Conservation (phyloP, 2,797 vertebrate species). For the Gobio occitaniae region DNA sequence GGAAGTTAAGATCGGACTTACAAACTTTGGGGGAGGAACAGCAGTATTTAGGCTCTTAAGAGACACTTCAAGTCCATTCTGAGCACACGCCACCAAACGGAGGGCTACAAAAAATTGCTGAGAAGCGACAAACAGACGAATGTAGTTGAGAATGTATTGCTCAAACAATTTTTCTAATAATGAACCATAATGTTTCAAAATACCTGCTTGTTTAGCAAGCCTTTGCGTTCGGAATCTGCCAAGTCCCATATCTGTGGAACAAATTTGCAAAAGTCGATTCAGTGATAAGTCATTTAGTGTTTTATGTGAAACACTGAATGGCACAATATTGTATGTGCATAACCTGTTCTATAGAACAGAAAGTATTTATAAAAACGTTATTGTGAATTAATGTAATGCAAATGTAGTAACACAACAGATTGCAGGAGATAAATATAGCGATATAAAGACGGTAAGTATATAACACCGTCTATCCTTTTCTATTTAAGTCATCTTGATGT, state of each 20-base stretch:
- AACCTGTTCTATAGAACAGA: background rate
- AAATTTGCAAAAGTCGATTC: constrained; percentile 44
- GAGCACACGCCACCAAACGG: constrained; percentile 94
- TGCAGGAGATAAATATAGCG: background rate
- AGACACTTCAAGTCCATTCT: constrained; percentile 96
- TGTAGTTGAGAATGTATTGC: constrained; percentile 6
- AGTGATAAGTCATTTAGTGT: background rate
- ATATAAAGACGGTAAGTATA: background rate
- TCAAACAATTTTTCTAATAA: background rate
- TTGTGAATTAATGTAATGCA: background rate
- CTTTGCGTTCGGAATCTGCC: constrained; percentile 93
- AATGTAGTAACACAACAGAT: background rate
- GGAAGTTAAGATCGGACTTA: constrained; percentile 76
- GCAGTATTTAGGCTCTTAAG: constrained; percentile 87
- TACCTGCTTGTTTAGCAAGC: constrained; percentile 96
- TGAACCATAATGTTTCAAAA: background rate
- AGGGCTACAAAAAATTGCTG: constrained; percentile 98
- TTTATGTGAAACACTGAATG: background rate
- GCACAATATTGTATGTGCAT: background rate
- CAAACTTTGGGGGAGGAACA: constrained; percentile 96
- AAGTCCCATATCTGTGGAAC: constrained; percentile 94
- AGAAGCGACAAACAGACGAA: constrained; percentile 47
- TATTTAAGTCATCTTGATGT: constrained; percentile 9
- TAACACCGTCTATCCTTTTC: background rate
- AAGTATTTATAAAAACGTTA: background rate